Conservation (phyloP, 2,113 vertebrate species). For the Oophaga pumilio region DNA sequence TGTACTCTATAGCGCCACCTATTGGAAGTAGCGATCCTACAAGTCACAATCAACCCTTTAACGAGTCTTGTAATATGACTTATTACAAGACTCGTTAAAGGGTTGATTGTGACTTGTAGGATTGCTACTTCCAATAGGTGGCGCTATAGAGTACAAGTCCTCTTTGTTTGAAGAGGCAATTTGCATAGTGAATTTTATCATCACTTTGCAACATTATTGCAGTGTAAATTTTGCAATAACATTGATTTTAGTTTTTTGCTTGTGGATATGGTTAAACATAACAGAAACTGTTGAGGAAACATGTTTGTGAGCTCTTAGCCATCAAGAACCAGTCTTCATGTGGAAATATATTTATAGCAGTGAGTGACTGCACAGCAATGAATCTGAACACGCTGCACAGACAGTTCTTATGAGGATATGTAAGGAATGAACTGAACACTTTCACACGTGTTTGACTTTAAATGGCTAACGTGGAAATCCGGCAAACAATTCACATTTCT, state of each 20-base stretch:
- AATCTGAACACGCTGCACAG: not conserved
- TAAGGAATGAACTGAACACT: not conserved
- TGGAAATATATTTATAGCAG: not conserved
- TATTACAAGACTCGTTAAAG: too few species aligned
- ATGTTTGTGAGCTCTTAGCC: not conserved
- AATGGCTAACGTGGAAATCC: conserved; percentile 15
- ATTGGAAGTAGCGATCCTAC: too few species aligned
- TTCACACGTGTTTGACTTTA: conserved; percentile 17
- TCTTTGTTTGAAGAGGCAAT: too few species aligned
- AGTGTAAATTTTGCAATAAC: not conserved
- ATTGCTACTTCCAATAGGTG: too few species aligned
- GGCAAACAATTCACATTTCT: conserved; percentile 39
- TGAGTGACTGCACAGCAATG: not conserved
- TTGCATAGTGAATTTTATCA: too few species aligned
- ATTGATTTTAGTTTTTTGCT: not conserved
- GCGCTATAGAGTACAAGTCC: too few species aligned
- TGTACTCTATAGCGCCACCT: too few species aligned
- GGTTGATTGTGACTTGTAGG: too few species aligned
- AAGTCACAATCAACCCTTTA: too few species aligned
- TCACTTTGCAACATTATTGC: too few species aligned
- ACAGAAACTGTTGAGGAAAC: not conserved
- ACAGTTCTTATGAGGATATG: conserved; percentile 3
- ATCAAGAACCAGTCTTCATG: not conserved
- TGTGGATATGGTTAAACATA: not conserved
- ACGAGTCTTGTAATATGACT: too few species aligned